A percentile compares a stretch with the other conserved stretches of the same genome.
These are phyloP conservation scores for Ptychoptera contaminata DNA, from an alignment of 2,888 invertebrate species.

Conservation along the genomic window DNA sequence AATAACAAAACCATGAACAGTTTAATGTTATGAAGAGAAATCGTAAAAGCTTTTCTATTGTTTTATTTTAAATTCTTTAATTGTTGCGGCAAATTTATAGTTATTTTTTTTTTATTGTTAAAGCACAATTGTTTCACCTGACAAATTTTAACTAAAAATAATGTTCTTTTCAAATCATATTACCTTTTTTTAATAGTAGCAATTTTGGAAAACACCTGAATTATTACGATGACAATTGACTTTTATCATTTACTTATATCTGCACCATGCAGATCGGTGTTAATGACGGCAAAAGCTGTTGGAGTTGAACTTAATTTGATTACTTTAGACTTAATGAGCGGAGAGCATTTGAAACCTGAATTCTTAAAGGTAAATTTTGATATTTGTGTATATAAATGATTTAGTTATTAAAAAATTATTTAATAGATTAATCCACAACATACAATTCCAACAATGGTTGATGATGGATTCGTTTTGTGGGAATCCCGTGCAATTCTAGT, in stretches of 20 bases:
- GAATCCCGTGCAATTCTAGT: conserved; percentile 61
- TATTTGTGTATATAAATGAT: background rate
- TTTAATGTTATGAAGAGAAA: too few relatives aligned
- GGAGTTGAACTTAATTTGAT: conserved; percentile 51
- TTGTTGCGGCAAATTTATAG: too few relatives aligned
- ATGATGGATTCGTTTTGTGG: conserved; percentile 55
- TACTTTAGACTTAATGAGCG: conserved; percentile 38
- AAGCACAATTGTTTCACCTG: too few relatives aligned
- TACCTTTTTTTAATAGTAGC: too few relatives aligned
- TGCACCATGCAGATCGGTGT: conserved; percentile 47
- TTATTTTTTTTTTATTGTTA: too few relatives aligned
- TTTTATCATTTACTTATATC: conserved; percentile 49
- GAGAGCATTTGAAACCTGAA: conserved; percentile 52
- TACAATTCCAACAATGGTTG: conserved; percentile 58
- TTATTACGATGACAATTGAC: conserved; percentile 32
- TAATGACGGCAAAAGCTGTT: conserved; percentile 46
- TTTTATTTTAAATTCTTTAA: too few relatives aligned
- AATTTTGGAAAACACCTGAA: too few relatives aligned
- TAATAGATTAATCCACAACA: conserved; percentile 1
- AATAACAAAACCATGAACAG: too few relatives aligned
- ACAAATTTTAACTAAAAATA: too few relatives aligned
- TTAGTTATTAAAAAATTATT: background rate
- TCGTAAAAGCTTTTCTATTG: too few relatives aligned
- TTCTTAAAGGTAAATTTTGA: conserved; percentile 40
- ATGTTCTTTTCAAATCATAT: too few relatives aligned